Evolutionary conservation across 2,888 invertebrate species (phyloP), one percentile per base, ranked within the genome.

Genomic region (Sepiola atlantica): DNA sequence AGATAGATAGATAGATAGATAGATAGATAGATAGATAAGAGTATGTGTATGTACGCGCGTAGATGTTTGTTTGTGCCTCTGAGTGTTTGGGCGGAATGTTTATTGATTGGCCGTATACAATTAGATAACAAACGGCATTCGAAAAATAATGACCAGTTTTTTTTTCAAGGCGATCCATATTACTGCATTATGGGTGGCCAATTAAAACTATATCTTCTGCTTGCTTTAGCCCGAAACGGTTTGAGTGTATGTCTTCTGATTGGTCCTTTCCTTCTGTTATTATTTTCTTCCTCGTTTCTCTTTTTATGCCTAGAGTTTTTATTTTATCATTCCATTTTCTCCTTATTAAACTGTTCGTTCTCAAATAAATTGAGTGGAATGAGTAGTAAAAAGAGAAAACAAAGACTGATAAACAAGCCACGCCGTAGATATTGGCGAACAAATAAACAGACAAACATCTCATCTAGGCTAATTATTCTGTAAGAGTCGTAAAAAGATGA

Each of bases 291-390:
- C 77, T 77, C 77, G 77, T n/a, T 16, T 45, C 2, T 45, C 45
- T 45, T 2, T n/a, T 77, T 77, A 18, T 32, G 77, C n/a, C n/a
- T n/a, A n/a, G 10, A n/a, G n/a, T n/a, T 77, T 77, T 77, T 77
- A n/a, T 77, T 77, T 77, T 77, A 77, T 77, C 77, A 45, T 45
- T 45, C 45, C 45, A 45, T 45, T 77, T 77, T 77, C 77, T 77
- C n/a, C 77, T 16, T 77, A 32, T 77, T 77, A 77, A 77, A n/a
- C 77, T 32, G 16, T n/a, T n/a, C 77, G 77, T 16, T n/a, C 61
- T n/a, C n/a, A 77, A 77, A 77, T 77, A n/a, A 77, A 77, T 77
- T 32, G 77, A 77, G 77, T 77, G 77, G n/a, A 77, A 77, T 77
- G n/a, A 77, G n/a, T 14, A 32, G 77, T 16, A 77, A 77, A 45